Base-by-base conservation (phyloP, 2,113 vertebrate species). In the Steatornis caripensis region DNA sequence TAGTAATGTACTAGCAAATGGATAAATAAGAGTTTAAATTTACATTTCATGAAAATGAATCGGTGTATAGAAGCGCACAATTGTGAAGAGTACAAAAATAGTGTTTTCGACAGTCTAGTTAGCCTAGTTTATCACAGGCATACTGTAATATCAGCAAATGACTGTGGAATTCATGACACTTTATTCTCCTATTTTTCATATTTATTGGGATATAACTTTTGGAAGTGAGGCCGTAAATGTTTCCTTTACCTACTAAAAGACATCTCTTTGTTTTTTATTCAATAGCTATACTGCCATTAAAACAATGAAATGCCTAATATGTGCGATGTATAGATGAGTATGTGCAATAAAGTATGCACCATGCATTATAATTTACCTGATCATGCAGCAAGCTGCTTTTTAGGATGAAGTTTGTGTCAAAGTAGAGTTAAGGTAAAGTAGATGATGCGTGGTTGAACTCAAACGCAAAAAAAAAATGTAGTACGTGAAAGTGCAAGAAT, bases 191-290 rank as follows among this genome's bases (percentile, higher is more conserved):
- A 88, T 95, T 93, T 49, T 81, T 97, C 91, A 88, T 93, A 79
- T 97, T 96, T 95, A 96, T 95, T 97, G 66, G 62, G 66, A 78
- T 77, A 95, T 96, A 96, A 78, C 49, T 97, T 96, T 95, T 86
- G 71, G 61, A 92, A 92, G 37, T 36, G 23, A 93, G 30, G n/a
- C 60, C 70, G 77, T 95, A 96, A 96, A 96, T 96, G 91, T 96
- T 97, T 96, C 54, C 64, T 89, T 89, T 91, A 91, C 83, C 89
- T 90, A 85, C 64, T 87, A 57, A 79, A 93, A 79, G 55, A 88
- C 43, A 87, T 65, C 15, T 51, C 51, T 81, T 85, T 93, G 26
- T 78, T 94, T 93, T 97, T 93, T 72, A 74, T 89, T 95, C 75
- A 93, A 45, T 84, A 77, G 58, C 46, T 93, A 39, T 57, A 11